phyloP scores from a whole-genome alignment of 2,888 invertebrate species.

The Cosmia trapezina region DNA sequence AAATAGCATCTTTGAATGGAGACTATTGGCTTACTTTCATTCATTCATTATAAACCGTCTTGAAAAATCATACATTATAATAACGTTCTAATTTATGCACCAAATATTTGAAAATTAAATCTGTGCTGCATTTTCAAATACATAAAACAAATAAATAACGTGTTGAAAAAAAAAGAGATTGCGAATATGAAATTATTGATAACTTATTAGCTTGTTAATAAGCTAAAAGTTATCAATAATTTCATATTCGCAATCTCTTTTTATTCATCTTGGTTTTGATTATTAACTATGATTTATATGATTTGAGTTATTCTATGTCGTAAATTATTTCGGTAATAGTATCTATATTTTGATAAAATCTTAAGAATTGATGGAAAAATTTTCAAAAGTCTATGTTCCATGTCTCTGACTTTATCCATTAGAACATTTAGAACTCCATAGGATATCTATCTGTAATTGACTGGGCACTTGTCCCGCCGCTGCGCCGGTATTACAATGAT shows the following conservation, averaged over 20 bases:
- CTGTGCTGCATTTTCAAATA: background rate
- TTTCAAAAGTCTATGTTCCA: background rate
- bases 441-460: too few relatives aligned
- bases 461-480: background rate
- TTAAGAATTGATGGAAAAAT: background rate
- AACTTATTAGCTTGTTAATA: too few relatives aligned
- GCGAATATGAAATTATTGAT: background rate
- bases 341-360: background rate
- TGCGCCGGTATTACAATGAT: too few relatives aligned
- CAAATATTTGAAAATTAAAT: background rate
- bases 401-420: background rate
- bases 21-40: background rate
- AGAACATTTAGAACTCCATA: background rate
- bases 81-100: background rate
- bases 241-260: too few relatives aligned
- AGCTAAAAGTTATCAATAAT: too few relatives aligned
- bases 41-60: background rate
- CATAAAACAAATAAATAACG: background rate
- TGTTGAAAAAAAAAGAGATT: background rate
- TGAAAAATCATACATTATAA: background rate
- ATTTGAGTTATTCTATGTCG: conserved; percentile 11
- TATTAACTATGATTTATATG: background rate
- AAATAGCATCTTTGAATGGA: conserved; percentile 8
- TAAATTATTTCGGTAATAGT: background rate
- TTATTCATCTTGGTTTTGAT: background rate